Evolutionary conservation across 1,140 invertebrate species (phyloP).

Genomic region (Drosophila simulans): DNA sequence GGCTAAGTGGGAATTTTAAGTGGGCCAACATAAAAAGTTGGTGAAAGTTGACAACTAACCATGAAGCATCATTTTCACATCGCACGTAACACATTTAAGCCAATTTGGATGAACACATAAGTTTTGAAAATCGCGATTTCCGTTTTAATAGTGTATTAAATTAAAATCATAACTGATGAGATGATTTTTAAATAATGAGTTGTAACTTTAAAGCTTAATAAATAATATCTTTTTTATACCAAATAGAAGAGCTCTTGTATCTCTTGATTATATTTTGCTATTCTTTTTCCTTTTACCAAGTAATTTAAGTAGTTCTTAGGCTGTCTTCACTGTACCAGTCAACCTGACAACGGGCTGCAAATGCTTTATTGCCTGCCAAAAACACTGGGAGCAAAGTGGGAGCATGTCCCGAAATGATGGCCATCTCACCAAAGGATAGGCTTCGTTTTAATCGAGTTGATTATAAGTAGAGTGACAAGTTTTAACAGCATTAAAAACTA

Average conservation of each 20-base stretch:
- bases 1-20: neutral
- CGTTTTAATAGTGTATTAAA: too few relatives aligned
- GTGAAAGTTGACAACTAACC: neutral
- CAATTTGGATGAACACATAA: too few relatives aligned
- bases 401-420: neutral
- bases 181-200: too few relatives aligned
- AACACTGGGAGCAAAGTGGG: slow-evolving; percentile 13
- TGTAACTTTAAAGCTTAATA: too few relatives aligned
- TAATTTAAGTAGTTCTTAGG: too few relatives aligned
- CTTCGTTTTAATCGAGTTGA: slow-evolving; percentile 49
- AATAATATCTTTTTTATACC: too few relatives aligned
- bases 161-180: too few relatives aligned
- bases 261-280: too few relatives aligned
- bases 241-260: too few relatives aligned
- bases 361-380: slow-evolving; percentile 51
- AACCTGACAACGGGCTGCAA: slow-evolving; percentile 7
- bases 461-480: slow-evolving; percentile 50
- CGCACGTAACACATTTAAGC: neutral
- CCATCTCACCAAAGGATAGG: slow-evolving; percentile 11
- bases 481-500: slow-evolving; percentile 41
- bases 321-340: slow-evolving; percentile 8
- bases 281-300: too few relatives aligned
- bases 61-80: too few relatives aligned
- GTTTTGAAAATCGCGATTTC: neutral
- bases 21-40: neutral